Evolutionary conservation across 2,888 invertebrate genomes (phyloP), one percentile per base, ranked within the genome.

Genomic region (Corbicula japonica): DNA sequence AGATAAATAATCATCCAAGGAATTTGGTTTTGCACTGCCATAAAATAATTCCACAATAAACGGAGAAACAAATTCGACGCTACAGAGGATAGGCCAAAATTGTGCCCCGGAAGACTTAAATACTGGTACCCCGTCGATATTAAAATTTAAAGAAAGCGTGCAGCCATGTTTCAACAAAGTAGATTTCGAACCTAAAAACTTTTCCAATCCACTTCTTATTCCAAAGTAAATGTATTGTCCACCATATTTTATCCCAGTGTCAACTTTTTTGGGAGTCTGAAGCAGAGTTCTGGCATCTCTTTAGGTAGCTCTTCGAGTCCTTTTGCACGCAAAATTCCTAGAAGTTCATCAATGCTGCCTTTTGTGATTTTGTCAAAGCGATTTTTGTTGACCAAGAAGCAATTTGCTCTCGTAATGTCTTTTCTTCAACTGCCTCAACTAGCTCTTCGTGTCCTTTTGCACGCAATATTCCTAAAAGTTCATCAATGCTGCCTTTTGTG

Each of bases 41-140:
- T 50, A 85, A 70, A 62, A 84, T 12, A 86, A 2, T 5, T 74
- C 79, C 12, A 85, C 76, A 23, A 85, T 35, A 60, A 85, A 86
- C 12, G 76, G 76, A 3, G 50, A 54, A 52, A 56, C 66, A 18
- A 41, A 15, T 1, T 44, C 26, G 21, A 80, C 18, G 35, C 34
- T 62, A 34, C 75, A 80, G 6, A 80, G 52, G 10, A 83, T 86
- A 21, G 84, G 83, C 83, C 85, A 86, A 32, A 82, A 65, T 28
- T 76, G 71, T 2, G 30, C 28, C 4, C 26, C 30, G 8, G 75
- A 63, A 12, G 81, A 83, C 26, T 77, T 76, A 28, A 80, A 84
- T 12, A 81, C 54, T 21, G 83, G 81, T 1, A 77, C 41, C 26
- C 75, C 72, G 68, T 82, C 78, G 21, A 84, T 63, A 54, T 81